Conservation (phyloP, 2,113 vertebrate species). For the Lepidiolamprologus cunningtoni region DNA sequence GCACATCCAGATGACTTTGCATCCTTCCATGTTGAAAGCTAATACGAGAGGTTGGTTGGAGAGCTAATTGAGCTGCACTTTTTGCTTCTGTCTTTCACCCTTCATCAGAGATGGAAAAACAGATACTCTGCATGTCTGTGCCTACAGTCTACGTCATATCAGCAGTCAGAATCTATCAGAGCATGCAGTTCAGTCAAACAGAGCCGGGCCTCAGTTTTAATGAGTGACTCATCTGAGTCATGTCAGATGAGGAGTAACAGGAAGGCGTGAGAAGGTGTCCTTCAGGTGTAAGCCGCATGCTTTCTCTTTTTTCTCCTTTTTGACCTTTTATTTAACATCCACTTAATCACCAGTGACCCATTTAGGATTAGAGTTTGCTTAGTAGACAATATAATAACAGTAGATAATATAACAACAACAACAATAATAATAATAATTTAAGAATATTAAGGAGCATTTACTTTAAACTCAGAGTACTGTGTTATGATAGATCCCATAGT, state of each 20-base stretch:
- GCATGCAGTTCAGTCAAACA: constrained; percentile 3
- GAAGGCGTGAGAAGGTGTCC: neutral
- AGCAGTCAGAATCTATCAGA: constrained; percentile 14
- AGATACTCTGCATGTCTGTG: neutral
- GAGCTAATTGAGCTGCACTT: neutral
- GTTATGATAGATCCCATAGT: accelerated
- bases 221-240: neutral
- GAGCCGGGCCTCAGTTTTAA: neutral
- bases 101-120: neutral
- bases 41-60: neutral
- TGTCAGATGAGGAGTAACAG: constrained; percentile 13
- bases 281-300: neutral
- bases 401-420: accelerated
- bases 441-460: neutral
- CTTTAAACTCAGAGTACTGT: neutral
- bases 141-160: neutral
- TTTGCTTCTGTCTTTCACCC: neutral
- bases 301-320: neutral
- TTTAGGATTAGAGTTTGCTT: neutral
- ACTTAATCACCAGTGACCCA: neutral
- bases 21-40: neutral
- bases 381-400: neutral
- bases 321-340: neutral
- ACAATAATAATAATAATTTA: neutral
- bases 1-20: neutral